Percentiles rank a stretch among this genome's conserved stretches.
These are phyloP conservation scores for Chlorodrepanis virens DNA, from an alignment of 2,113 vertebrate species.

Conservation along the genomic window DNA sequence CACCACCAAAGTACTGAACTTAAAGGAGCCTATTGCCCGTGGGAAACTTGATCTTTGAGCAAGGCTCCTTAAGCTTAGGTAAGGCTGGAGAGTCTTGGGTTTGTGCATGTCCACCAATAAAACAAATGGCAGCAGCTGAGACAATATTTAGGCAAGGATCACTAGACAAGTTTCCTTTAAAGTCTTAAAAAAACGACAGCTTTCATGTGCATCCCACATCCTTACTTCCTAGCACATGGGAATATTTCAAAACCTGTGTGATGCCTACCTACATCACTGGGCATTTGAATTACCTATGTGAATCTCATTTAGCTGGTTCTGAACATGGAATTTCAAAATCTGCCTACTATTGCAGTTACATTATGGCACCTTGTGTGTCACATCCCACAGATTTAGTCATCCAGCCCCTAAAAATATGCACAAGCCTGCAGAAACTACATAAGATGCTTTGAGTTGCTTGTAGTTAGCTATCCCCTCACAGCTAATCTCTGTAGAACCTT, in stretches of 20 bases:
- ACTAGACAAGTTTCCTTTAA: not conserved
- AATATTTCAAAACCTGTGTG: not conserved
- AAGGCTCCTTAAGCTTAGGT: not conserved
- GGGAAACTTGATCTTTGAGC: not conserved
- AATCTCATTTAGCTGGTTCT: not conserved
- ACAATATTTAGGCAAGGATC: not conserved
- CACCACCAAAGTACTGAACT: not conserved
- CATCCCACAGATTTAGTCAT: slow-evolving; percentile 45
- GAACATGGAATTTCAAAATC: not conserved
- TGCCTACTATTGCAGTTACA: not conserved
- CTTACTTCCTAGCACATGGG: not conserved
- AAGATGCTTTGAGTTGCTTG: not conserved
- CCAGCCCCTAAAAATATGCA: not conserved
- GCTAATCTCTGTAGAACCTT: not conserved
- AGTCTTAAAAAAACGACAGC: not conserved
- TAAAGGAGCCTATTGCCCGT: not conserved
- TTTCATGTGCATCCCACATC: not conserved
- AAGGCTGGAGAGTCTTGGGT: not conserved
- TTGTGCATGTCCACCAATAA: not conserved
- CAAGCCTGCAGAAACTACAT: not conserved
- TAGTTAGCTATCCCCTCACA: not conserved
- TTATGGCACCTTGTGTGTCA: not conserved
- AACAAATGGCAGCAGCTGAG: not conserved
- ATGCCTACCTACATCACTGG: not conserved
- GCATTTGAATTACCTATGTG: not conserved